Evolutionary conservation across 2,113 vertebrate genomes (phyloP).

Genomic region (Catharus bicknelli): DNA sequence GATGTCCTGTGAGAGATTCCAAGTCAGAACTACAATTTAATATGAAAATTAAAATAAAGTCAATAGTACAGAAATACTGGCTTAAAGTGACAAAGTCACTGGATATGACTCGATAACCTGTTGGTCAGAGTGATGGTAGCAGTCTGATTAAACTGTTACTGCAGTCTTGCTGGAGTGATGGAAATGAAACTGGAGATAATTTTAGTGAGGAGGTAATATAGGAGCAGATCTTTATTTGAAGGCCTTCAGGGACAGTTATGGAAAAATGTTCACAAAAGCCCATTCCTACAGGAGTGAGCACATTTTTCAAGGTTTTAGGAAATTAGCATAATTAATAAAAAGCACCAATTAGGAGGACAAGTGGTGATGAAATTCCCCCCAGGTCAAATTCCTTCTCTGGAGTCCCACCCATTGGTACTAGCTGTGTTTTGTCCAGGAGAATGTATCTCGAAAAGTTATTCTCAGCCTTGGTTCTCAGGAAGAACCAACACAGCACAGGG

Average conservation of each 20-base stretch:
- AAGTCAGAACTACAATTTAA: neutral
- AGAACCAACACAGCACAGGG: no score
- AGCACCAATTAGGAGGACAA: neutral
- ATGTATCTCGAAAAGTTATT: no score
- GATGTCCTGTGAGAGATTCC: neutral
- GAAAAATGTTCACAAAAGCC: neutral
- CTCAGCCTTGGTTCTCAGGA: no score
- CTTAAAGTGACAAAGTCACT: neutral
- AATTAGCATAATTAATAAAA: neutral
- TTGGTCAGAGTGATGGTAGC: neutral
- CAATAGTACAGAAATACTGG: neutral
- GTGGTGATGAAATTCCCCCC: neutral
- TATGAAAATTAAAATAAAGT: neutral
- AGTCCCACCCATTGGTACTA: no score
- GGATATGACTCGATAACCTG: no score
- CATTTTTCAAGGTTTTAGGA: neutral
- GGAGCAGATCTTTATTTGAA: neutral
- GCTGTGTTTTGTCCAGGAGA: no score
- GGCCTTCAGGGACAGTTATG: neutral
- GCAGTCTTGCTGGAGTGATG: neutral
- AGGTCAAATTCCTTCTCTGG: neutral
- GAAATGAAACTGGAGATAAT: neutral
- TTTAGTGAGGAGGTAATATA: no score
- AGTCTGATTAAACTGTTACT: neutral
- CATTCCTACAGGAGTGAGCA: neutral